These are phyloP conservation scores for Acleris sparsana DNA, from an alignment of 2,888 invertebrate species.

Conservation along the genomic window DNA sequence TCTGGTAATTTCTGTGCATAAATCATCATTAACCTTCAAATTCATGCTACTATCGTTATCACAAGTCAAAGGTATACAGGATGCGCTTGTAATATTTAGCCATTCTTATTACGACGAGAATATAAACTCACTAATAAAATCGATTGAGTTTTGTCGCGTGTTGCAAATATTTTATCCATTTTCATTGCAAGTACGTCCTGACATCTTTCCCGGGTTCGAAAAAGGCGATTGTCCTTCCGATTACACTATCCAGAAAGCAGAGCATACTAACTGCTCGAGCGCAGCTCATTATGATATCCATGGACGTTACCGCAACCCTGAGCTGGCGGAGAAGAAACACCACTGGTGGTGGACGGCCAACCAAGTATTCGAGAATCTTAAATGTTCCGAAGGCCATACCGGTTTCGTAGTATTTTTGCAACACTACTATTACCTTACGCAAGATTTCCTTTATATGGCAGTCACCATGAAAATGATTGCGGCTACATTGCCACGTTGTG, in stretches of 20 bases:
- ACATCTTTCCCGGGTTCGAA: slow-evolving; percentile 54
- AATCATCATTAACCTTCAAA: slow-evolving; percentile 49
- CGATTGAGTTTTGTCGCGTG: slow-evolving; percentile 60
- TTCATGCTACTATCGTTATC: slow-evolving; percentile 55
- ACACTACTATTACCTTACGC: slow-evolving; percentile 52
- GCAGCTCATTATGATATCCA: slow-evolving; percentile 52
- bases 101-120: slow-evolving; percentile 56
- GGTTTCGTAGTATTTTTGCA: slow-evolving; percentile 58
- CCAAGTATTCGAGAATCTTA: slow-evolving; percentile 56
- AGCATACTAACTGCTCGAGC: slow-evolving; percentile 51
- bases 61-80: slow-evolving; percentile 55
- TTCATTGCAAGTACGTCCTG: slow-evolving; percentile 54
- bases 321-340: slow-evolving; percentile 53
- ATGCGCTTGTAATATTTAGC: slow-evolving; percentile 60
- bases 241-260: slow-evolving; percentile 44
- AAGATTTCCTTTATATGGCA: slow-evolving; percentile 62
- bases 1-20: slow-evolving; percentile 54
- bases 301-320: slow-evolving; percentile 54
- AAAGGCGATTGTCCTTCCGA: slow-evolving; percentile 49
- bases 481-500: slow-evolving; percentile 48
- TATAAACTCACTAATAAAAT: slow-evolving; percentile 49
- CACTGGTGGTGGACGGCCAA: slow-evolving; percentile 72
- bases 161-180: slow-evolving; percentile 64
- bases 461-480: slow-evolving; percentile 55
- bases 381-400: slow-evolving; percentile 43